Percentiles rank a stretch among this genome's conserved stretches.
phyloP scores from a whole-genome alignment of 2,888 invertebrate genomes.

The Zaprionus obscuricornis region DNA sequence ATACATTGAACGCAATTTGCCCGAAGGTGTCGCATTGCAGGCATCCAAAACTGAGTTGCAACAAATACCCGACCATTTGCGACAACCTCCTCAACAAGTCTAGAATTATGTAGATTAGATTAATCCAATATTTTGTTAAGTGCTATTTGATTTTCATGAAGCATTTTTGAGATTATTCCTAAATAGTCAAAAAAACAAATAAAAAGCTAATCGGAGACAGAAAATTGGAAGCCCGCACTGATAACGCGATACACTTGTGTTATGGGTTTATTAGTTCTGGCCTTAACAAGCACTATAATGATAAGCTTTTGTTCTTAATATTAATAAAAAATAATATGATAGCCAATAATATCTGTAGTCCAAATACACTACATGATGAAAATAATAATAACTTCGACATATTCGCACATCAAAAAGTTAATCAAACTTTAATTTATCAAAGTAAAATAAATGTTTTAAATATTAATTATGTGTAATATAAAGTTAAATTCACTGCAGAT shows the following conservation, averaged over 20 bases:
- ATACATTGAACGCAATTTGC: slow-evolving; percentile 97
- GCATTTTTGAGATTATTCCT: slow-evolving; percentile 41
- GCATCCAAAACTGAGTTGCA: slow-evolving; percentile 90
- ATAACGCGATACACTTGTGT: slow-evolving; percentile 25
- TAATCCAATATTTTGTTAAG: slow-evolving; percentile 16
- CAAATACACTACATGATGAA: not conserved
- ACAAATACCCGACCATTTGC: slow-evolving; percentile 85
- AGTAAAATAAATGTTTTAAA: too few species aligned
- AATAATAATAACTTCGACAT: too few species aligned
- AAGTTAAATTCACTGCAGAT: too few species aligned
- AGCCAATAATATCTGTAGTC: not conserved
- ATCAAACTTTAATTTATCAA: too few species aligned
- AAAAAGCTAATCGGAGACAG: slow-evolving; percentile 34
- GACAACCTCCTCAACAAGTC: slow-evolving; percentile 81
- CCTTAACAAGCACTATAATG: slow-evolving; percentile 28
- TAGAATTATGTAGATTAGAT: slow-evolving; percentile 36
- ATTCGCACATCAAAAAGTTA: too few species aligned
- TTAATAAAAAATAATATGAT: slow-evolving; percentile 6
- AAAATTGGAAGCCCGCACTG: slow-evolving; percentile 20
- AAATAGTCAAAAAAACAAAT: slow-evolving; percentile 22
- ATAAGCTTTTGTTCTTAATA: slow-evolving; percentile 42
- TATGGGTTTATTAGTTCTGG: slow-evolving; percentile 7
- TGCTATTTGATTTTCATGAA: slow-evolving; percentile 8
- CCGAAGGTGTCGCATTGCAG: slow-evolving; percentile 98
- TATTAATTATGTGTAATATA: too few species aligned